Percentiles rank a stretch among this genome's conserved stretches.
These are phyloP conservation scores for Drosophila nigritarsus DNA, from an alignment of 2,888 invertebrate genomes.

Conservation along the genomic window DNA sequence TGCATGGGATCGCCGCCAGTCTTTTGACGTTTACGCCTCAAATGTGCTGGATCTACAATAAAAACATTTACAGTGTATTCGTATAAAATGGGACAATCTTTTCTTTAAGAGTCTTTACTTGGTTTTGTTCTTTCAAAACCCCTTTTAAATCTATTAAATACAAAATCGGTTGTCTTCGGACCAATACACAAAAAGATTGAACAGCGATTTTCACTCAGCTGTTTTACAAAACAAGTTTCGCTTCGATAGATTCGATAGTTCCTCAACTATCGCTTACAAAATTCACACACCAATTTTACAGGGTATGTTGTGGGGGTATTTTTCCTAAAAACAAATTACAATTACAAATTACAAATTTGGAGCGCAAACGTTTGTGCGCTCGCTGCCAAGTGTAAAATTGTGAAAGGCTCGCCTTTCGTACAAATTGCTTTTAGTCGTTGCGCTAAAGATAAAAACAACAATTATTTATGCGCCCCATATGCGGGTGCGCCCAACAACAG, in stretches of 20 bases:
- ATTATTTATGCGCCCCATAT: constrained; percentile 11
- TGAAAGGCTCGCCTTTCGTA: constrained; percentile 21
- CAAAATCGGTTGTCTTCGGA: constrained; percentile 42
- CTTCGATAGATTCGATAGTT: constrained; percentile 31
- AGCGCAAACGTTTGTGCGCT: constrained; percentile 2
- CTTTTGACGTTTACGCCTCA: constrained; percentile 86
- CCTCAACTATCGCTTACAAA: constrained; percentile 34
- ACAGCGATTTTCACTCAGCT: constrained; percentile 23
- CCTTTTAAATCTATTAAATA: constrained; percentile 58
- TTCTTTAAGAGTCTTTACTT: constrained; percentile 30
- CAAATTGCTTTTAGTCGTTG: constrained; percentile 34
- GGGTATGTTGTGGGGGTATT: background rate
- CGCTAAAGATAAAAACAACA: constrained; percentile 25
- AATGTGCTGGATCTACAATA: constrained; percentile 87
- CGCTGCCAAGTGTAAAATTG: constrained; percentile 42
- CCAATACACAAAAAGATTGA: constrained; percentile 26
- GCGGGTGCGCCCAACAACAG: constrained; percentile 7
- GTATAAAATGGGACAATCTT: constrained; percentile 37
- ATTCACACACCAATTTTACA: constrained; percentile 17
- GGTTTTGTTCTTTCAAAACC: constrained; percentile 29
- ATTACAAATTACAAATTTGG: constrained; percentile 43
- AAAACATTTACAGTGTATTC: constrained; percentile 55
- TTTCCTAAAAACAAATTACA: constrained; percentile 52
- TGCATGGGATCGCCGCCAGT: constrained; percentile 85
- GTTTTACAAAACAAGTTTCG: constrained; percentile 38